Base-by-base conservation (phyloP, 2,888 invertebrate genomes). In the Hirtodrosophila duncani region DNA sequence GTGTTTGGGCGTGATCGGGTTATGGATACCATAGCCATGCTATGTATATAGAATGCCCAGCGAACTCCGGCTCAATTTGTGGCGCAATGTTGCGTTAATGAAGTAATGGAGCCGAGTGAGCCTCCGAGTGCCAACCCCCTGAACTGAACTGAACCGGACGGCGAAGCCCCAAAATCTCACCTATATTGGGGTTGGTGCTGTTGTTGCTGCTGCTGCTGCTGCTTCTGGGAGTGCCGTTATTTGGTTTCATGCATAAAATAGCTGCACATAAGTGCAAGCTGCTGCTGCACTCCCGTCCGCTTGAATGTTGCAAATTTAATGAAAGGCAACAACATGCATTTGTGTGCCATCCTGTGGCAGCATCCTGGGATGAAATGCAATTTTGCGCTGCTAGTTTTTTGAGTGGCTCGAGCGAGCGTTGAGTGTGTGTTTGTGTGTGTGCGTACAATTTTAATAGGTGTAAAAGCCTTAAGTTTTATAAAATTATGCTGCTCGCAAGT, bases 221-320 rank as follows among this genome's bases (percentile, higher is more conserved):
- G 31, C 31, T 31, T 7, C n/a, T 7, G 13, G n/a, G 33, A 30
- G 21, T 36, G 52, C 50, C 45, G 68, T 72, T 72, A 77, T 78
- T 72, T 70, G 78, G 72, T 72, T 78, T 78, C 78, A 74, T 74
- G 74, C 78, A 72, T 77, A 74, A 72, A 74, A 77, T 77, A 72
- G 53, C 67, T 65, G 59, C 61, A 52, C 77, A 67, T 67, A 61
- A 69, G 72, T 69, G 72, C 71, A 68, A 38, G 57, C 33, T 69
- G 63, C 63, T 39, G 41, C 43, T 46, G 50, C 56, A n/a, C n/a
- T n/a, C n/a, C n/a, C n/a, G n/a, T n/a, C n/a, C 29, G 44, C 44
- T 30, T 39, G 50, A 42, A 27, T 41, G 65, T 52, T 69, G 50
- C 68, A 77, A 69, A 49, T 77, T 77, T 72, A 49, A 72, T 78